Percentiles rank a stretch among this genome's conserved stretches.
phyloP scores from a whole-genome alignment of 2,113 vertebrate species.

The Sterrhoptilus dennistouni region DNA sequence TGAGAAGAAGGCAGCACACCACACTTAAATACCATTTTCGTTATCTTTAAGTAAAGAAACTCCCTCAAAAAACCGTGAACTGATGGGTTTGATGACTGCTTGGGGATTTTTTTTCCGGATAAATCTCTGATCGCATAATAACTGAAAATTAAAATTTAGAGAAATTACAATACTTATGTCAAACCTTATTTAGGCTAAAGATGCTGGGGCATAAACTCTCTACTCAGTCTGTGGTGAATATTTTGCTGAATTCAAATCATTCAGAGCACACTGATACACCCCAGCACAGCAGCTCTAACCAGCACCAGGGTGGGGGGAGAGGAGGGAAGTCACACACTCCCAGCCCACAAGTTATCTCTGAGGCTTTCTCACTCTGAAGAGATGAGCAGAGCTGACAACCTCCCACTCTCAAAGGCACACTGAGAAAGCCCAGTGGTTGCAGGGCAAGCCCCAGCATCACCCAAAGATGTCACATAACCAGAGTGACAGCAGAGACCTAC shows the following conservation, averaged over 20 bases:
- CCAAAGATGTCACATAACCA: not conserved
- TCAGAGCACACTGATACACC: not conserved
- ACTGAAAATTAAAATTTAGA: not conserved
- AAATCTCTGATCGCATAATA: fast-evolving
- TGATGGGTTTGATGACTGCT: not conserved
- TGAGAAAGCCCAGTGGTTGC: not conserved
- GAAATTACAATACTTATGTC: fast-evolving
- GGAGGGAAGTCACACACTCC: not conserved
- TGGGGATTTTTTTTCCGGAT: not conserved
- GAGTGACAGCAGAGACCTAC: not conserved
- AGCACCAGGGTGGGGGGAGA: fast-evolving
- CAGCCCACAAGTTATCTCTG: not conserved
- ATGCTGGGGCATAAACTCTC: not conserved
- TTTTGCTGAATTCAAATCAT: not conserved
- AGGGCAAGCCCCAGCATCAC: not conserved
- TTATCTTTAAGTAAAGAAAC: not conserved
- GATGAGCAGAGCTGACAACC: not conserved
- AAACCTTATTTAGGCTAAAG: not conserved
- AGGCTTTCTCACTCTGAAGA: not conserved
- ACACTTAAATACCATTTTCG: fast-evolving
- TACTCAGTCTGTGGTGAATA: not conserved
- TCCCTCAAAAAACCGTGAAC: not conserved
- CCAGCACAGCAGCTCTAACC: not conserved
- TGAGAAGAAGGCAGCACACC: not conserved
- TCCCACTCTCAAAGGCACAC: not conserved